Evolutionary conservation across 1,140 invertebrate genomes (phyloP).

Genomic region (Orius insidiosus): DNA sequence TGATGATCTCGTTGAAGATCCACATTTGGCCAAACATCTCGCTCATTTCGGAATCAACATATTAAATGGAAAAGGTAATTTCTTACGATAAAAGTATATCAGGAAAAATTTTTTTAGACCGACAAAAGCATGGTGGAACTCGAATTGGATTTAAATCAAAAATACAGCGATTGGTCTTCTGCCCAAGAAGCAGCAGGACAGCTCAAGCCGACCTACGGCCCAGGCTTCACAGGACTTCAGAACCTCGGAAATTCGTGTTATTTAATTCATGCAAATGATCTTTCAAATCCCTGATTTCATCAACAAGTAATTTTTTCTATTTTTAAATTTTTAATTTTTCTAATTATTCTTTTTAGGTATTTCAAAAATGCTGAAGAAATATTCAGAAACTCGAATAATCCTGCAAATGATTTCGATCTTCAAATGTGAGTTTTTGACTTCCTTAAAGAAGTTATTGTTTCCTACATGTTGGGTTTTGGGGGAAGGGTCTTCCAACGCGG

Average conservation of each 20-base stretch:
- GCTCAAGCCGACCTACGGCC: constrained; percentile 72
- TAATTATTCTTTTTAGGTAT: constrained; percentile 36
- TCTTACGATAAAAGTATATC: no score
- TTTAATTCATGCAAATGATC: constrained; percentile 64
- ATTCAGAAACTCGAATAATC: constrained; percentile 47
- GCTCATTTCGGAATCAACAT: constrained; percentile 95
- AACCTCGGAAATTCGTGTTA: constrained; percentile 91
- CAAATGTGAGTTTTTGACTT: constrained; percentile 84
- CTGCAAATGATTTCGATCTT: constrained; percentile 74
- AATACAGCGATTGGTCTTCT: constrained; percentile 82
- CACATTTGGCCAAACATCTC: constrained; percentile 70
- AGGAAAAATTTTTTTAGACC: constrained; percentile 51
- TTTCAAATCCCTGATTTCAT: constrained; percentile 82
- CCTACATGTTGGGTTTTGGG: neutral
- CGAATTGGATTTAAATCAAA: constrained; percentile 91
- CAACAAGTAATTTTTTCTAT: constrained; percentile 32
- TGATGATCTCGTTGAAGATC: constrained; percentile 95
- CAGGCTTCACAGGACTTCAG: constrained; percentile 73
- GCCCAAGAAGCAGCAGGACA: constrained; percentile 78
- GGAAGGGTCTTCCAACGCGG: no score
- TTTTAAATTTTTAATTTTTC: constrained; percentile 1
- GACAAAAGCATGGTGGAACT: constrained; percentile 99
- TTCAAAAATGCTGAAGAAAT: constrained; percentile 47
- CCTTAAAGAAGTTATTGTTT: neutral
- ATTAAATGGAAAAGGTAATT: constrained; percentile 72